phyloP scores from a whole-genome alignment of 2,888 invertebrate species.

The Sycophila texana region DNA sequence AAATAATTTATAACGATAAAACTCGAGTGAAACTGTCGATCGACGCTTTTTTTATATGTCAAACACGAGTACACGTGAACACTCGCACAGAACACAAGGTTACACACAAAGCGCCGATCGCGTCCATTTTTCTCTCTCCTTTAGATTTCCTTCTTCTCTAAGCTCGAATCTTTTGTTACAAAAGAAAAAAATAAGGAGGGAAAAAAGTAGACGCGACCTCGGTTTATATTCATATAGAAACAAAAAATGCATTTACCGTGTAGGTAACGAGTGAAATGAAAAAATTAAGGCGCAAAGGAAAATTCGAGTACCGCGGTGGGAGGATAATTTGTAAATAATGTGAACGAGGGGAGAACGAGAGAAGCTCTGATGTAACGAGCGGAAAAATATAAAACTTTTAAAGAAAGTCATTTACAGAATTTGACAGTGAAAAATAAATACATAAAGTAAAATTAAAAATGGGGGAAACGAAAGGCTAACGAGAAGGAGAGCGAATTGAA shows the following conservation, averaged over 20 bases:
- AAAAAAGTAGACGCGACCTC: conserved; percentile 35
- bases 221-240: conserved; percentile 40
- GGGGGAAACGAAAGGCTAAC: conserved; percentile 49
- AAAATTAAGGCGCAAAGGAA: conserved; percentile 51
- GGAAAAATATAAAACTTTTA: conserved; percentile 39
- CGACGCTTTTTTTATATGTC: conserved; percentile 71
- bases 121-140: conserved; percentile 44
- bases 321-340: conserved; percentile 52
- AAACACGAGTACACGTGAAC: conserved; percentile 56
- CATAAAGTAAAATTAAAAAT: conserved; percentile 6
- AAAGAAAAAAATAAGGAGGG: conserved; percentile 43
- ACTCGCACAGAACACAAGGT: conserved; percentile 49
- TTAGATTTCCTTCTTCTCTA: conserved; percentile 22
- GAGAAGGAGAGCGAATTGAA: conserved; percentile 43
- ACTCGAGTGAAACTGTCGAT: conserved; percentile 69
- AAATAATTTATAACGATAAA: conserved; percentile 62
- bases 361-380: conserved; percentile 37
- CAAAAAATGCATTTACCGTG: conserved; percentile 55
- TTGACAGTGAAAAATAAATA: conserved; percentile 33
- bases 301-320: conserved; percentile 49
- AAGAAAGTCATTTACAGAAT: conserved; percentile 52
- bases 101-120: conserved; percentile 22
- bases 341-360: neutral
- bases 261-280: conserved; percentile 54
- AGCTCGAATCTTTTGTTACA: conserved; percentile 57